phyloP scores from a whole-genome alignment of 2,888 invertebrate genomes.

The Lathronympha strigana region DNA sequence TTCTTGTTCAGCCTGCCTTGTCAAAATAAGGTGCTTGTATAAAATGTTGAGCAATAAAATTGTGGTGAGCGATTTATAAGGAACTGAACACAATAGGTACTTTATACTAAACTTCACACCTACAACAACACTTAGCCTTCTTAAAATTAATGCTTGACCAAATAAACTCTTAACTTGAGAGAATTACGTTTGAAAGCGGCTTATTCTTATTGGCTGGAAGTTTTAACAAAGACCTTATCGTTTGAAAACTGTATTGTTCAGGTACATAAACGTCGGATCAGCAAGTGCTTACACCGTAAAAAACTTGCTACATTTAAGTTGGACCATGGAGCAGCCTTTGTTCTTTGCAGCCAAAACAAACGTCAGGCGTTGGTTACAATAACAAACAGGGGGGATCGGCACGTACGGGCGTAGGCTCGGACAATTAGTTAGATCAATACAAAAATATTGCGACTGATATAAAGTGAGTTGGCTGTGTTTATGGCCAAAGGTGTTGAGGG shows the following conservation, averaged over 20 bases:
- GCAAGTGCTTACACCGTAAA: slow-evolving; percentile 62
- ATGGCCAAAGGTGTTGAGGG: background rate
- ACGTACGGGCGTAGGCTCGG: slow-evolving; percentile 12
- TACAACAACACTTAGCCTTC: background rate
- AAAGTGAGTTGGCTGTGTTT: background rate
- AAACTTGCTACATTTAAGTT: slow-evolving; percentile 62
- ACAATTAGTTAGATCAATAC: slow-evolving; percentile 26
- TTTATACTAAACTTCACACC: background rate
- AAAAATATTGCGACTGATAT: slow-evolving; percentile 17
- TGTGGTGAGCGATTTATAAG: background rate
- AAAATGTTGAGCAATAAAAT: background rate
- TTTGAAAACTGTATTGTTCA: slow-evolving; percentile 55
- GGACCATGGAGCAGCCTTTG: slow-evolving; percentile 71
- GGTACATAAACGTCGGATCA: slow-evolving; percentile 60
- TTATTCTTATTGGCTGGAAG: background rate
- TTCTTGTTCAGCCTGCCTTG: slow-evolving; percentile 3
- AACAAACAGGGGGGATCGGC: slow-evolving; percentile 68
- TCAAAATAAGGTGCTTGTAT: background rate
- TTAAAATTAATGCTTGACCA: background rate
- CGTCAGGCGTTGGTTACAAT: slow-evolving; percentile 74
- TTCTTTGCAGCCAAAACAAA: slow-evolving; percentile 80
- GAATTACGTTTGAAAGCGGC: slow-evolving; percentile 11
- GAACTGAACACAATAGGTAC: background rate
- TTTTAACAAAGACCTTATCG: slow-evolving; percentile 51
- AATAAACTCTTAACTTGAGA: slow-evolving; percentile 10